Evolutionary conservation across 2,888 invertebrate genomes (phyloP).

Genomic region (Rotaria macrura): DNA sequence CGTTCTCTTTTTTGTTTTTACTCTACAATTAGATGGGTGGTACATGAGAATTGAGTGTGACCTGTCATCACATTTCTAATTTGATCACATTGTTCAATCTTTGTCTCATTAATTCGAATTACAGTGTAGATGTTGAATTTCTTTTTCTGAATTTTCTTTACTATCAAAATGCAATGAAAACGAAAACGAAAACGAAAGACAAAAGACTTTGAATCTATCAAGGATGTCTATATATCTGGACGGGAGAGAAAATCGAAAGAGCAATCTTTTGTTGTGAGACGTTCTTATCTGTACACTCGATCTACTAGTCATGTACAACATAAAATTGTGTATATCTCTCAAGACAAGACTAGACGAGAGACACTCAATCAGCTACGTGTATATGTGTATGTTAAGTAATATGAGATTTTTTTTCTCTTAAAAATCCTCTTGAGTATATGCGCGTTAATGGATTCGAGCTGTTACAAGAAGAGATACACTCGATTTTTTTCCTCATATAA

Average conservation of each 20-base stretch:
- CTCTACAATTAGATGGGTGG: background rate
- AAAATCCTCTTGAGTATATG: background rate
- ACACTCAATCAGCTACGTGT: background rate
- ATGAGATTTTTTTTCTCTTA: background rate
- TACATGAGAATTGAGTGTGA: background rate
- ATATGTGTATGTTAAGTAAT: background rate
- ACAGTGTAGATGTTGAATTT: background rate
- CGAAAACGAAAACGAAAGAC: background rate
- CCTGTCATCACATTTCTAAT: background rate
- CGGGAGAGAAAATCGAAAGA: background rate
- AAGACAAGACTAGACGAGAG: background rate
- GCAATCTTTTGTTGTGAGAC: background rate
- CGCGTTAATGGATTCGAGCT: background rate
- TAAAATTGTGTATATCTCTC: background rate
- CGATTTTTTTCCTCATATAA: background rate
- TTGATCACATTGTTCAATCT: background rate
- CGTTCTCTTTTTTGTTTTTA: background rate
- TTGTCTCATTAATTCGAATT: background rate
- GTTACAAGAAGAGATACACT: background rate
- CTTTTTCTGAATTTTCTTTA: background rate
- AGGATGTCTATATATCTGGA: background rate
- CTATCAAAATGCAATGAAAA: background rate
- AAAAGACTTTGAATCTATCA: background rate
- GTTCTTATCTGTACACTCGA: background rate
- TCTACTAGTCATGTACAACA: background rate